Evolutionary conservation across 30 jellyfish, hydroid and myxozoan genomes (phyloP), one percentile per base, ranked within the genome.

Genomic region (Aurelia sp.): DNA sequence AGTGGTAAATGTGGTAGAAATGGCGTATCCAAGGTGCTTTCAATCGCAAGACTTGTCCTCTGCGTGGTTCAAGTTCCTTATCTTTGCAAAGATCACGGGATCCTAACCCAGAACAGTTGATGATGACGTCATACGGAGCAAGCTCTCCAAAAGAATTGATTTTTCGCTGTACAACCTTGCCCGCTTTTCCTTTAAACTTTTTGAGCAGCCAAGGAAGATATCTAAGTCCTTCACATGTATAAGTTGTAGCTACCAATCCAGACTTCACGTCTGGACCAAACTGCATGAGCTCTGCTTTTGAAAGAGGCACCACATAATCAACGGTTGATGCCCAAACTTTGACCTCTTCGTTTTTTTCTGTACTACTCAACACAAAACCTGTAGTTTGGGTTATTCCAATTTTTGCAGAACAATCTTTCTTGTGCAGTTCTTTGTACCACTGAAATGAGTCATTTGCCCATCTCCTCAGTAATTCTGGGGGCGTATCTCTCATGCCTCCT

Each of bases 1-100:
- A 58, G 27, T 21, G 57, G 4, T 7, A 53, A 10, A 74, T 21
- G 22, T 70, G 74, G 35, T 76, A 86, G 68, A 86, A 90, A 20
- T 90, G 84, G 33, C 71, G 62, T 16, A 84, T 53, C 97, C 97
- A 90, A 8, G 97, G 97, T 11, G 97, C 97, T 83, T 90, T 80
- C 31, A 90, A 87, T 86, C 90, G 82, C 57, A 78, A 44, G 19
- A 89, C 87, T 66, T 89, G 97, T 41, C 97, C 97, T 73, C 93
- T 62, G 48, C 55, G 58, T 63, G 97, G 97, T 70, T 52, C 51
- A 74, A 89, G 33, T 13, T 13, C 50, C 40, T 37, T 47, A 76
- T 89, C 97, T 3, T 82, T 60, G 67, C 90, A 63, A 13, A 89
- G 81, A 13, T 80, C 86, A 35, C 83, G 63, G 6, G 97, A 73